Percentiles rank a stretch among this genome's conserved stretches.
phyloP scores from a whole-genome alignment of 2,113 vertebrate genomes.

The Brachyhypopomus gauderio region DNA sequence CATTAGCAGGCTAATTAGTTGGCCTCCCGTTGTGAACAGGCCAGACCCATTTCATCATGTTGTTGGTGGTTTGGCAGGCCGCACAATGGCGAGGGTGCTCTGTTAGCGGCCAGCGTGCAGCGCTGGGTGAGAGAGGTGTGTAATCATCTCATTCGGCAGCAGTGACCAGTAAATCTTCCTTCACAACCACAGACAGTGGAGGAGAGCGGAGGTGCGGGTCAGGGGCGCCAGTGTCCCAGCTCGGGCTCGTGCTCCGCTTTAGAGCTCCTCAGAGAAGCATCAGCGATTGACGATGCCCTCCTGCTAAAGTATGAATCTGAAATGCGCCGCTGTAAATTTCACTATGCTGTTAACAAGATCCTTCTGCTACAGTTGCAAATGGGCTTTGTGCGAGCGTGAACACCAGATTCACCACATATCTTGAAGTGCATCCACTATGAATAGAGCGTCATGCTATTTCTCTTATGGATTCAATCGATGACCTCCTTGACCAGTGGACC shows the following conservation, averaged over 20 bases:
- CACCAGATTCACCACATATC: neutral
- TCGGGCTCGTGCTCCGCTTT: slow-evolving; percentile 58
- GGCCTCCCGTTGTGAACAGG: slow-evolving; percentile 63
- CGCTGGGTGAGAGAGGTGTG: neutral
- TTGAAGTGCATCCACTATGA: neutral
- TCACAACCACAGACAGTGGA: slow-evolving; percentile 77
- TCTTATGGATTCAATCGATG: neutral
- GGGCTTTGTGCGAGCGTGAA: slow-evolving; percentile 37
- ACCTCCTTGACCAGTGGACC: neutral
- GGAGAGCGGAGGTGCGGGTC: slow-evolving; percentile 63
- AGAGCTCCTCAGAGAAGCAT: slow-evolving; percentile 64
- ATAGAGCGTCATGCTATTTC: neutral
- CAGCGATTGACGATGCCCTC: slow-evolving; percentile 41
- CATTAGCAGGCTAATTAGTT: slow-evolving; percentile 78
- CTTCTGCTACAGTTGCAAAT: slow-evolving; percentile 40
- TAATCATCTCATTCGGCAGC: slow-evolving; percentile 66
- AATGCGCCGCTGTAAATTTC: slow-evolving; percentile 40
- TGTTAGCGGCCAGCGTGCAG: slow-evolving; percentile 70
- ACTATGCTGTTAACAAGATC: slow-evolving; percentile 33
- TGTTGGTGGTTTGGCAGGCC: slow-evolving; percentile 61
- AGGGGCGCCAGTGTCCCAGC: slow-evolving; percentile 66
- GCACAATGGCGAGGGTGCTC: slow-evolving; percentile 57
- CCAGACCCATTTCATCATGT: slow-evolving; percentile 69
- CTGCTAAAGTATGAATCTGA: slow-evolving; percentile 51
- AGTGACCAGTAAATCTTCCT: slow-evolving; percentile 71